phyloP scores from a whole-genome alignment of 2,797 vertebrate species.

The Kryptolebias ocellatus region DNA sequence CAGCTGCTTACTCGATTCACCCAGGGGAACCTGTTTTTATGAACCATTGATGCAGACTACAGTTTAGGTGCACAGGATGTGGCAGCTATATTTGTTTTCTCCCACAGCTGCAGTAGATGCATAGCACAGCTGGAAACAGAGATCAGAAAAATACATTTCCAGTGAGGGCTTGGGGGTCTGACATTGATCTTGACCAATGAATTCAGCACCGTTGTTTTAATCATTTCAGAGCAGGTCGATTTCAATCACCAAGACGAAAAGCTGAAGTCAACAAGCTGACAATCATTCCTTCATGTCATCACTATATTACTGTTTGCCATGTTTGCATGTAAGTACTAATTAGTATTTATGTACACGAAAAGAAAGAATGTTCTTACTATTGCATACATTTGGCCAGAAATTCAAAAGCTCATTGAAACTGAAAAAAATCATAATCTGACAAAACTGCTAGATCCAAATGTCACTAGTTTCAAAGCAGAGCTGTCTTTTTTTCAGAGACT shows the following conservation, averaged over 20 bases:
- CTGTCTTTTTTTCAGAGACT: neutral
- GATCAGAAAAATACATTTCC: slow-evolving; percentile 12
- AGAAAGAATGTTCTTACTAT: neutral
- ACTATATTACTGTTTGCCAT: neutral
- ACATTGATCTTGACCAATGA: slow-evolving; percentile 7
- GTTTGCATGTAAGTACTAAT: neutral
- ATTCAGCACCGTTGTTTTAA: slow-evolving; percentile 15
- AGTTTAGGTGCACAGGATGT: neutral
- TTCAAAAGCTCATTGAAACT: neutral
- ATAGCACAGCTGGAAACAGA: slow-evolving; percentile 1
- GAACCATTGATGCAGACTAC: slow-evolving; percentile 12
- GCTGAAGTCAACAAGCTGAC: neutral
- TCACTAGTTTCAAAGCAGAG: neutral
- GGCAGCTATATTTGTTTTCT: slow-evolving; percentile 12
- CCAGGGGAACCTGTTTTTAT: slow-evolving; percentile 20
- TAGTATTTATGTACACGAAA: neutral
- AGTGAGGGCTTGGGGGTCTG: slow-evolving; percentile 2
- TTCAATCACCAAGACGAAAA: neutral
- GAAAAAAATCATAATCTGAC: neutral
- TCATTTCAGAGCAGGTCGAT: slow-evolving; percentile 5
- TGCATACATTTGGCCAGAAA: neutral
- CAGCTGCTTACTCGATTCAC: slow-evolving; percentile 7
- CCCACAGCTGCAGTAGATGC: slow-evolving; percentile 2
- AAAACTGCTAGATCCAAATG: neutral
- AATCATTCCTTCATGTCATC: neutral